phyloP scores from a whole-genome alignment of 2,888 invertebrate genomes.

The Drosophila mettleri region DNA sequence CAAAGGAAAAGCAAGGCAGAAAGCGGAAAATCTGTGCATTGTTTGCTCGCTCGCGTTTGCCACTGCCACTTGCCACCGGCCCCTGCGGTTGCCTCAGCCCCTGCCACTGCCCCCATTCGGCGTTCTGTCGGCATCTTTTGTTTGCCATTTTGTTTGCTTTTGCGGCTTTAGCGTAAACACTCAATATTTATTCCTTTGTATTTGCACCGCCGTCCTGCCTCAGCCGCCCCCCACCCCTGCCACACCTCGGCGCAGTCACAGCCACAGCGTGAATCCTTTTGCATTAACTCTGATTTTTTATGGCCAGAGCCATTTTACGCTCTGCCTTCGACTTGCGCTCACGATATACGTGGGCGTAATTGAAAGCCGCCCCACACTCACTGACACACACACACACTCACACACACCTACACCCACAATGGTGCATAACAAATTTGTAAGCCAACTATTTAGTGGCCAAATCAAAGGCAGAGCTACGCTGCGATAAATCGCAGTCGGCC shows the following conservation, averaged over 20 bases:
- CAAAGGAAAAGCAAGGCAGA: slow-evolving; percentile 20
- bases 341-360: slow-evolving; percentile 70
- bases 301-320: slow-evolving; percentile 59
- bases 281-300: slow-evolving; percentile 71
- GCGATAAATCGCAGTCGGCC: slow-evolving; percentile 52
- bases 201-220: slow-evolving; percentile 20
- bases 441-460: slow-evolving; percentile 77
- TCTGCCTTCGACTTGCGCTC: slow-evolving; percentile 25
- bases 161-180: slow-evolving; percentile 69
- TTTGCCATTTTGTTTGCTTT: slow-evolving; percentile 64
- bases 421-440: slow-evolving; percentile 70
- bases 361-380: slow-evolving; percentile 59
- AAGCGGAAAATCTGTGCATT: slow-evolving; percentile 52
- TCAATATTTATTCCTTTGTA: slow-evolving; percentile 77
- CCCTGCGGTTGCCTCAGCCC: neutral
- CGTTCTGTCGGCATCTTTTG: slow-evolving; percentile 37
- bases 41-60: slow-evolving; percentile 55
- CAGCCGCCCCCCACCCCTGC: neutral
- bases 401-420: slow-evolving; percentile 20
- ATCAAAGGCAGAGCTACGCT: slow-evolving; percentile 56
- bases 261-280: slow-evolving; percentile 61
- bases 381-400: neutral
- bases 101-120: neutral
- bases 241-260: slow-evolving; percentile 1
- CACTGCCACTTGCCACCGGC: slow-evolving; percentile 21